Conservation (phyloP, 2,888 invertebrate genomes). For the Apantesis nais region DNA sequence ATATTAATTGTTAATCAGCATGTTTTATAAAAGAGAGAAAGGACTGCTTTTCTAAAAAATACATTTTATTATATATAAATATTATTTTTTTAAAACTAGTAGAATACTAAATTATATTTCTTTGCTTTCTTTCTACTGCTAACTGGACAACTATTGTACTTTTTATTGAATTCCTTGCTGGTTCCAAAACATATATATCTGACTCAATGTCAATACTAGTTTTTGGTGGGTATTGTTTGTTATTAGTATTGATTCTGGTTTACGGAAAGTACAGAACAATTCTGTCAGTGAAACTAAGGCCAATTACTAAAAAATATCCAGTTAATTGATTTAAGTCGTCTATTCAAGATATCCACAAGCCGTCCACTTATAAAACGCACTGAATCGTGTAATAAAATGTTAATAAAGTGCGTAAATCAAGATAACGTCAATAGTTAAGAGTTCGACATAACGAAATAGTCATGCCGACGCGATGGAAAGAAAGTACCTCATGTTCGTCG, state of each 20-base stretch:
- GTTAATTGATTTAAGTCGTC: slow-evolving; percentile 26
- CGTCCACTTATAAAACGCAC: slow-evolving; percentile 64
- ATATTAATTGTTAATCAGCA: too few relatives aligned
- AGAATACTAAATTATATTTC: too few relatives aligned
- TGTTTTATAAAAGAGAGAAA: too few relatives aligned
- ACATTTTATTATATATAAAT: too few relatives aligned
- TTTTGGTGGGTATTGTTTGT: neutral
- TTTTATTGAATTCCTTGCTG: too few relatives aligned
- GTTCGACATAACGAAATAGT: slow-evolving; percentile 75
- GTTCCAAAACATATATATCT: too few relatives aligned
- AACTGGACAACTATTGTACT: too few relatives aligned
- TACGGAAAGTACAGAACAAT: neutral
- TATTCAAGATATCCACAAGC: slow-evolving; percentile 39
- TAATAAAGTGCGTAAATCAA: slow-evolving; percentile 82
- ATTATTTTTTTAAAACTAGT: too few relatives aligned
- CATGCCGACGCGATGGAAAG: slow-evolving; percentile 63
- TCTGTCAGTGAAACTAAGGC: neutral
- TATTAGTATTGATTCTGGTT: neutral
- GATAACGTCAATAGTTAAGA: slow-evolving; percentile 81
- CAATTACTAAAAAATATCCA: slow-evolving; percentile 1
- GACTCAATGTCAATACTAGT: too few relatives aligned
- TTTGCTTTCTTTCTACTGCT: too few relatives aligned
- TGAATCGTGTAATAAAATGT: slow-evolving; percentile 79
- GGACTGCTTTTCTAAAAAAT: too few relatives aligned
- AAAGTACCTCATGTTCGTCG: slow-evolving; percentile 69